Percentiles rank a stretch among this genome's conserved stretches.
Evolutionary conservation across 2,888 invertebrate species (phyloP).

Genomic region (Choristoneura rosaceana): DNA sequence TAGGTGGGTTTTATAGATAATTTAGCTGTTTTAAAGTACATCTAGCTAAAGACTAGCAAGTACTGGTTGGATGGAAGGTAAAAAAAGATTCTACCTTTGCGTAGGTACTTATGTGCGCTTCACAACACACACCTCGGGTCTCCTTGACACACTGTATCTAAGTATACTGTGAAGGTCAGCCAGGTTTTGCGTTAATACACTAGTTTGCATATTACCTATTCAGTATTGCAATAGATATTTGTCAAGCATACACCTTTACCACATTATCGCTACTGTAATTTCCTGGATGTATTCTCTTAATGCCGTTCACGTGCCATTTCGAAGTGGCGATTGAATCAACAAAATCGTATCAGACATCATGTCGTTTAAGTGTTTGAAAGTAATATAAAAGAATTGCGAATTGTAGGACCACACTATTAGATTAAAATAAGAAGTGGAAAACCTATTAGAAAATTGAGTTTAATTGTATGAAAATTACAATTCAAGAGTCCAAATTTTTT

Average conservation of each 20-base stretch:
- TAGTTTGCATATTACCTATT: slow-evolving; percentile 11
- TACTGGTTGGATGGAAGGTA: not conserved
- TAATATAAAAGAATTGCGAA: too few species aligned
- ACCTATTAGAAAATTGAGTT: not conserved
- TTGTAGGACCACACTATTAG: too few species aligned
- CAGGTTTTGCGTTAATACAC: slow-evolving; percentile 30
- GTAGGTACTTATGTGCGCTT: slow-evolving; percentile 4
- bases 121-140: slow-evolving; percentile 13
- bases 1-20: not conserved
- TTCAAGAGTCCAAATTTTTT: not conserved
- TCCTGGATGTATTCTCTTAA: not conserved
- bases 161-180: slow-evolving; percentile 26
- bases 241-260: not conserved
- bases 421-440: too few species aligned
- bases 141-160: slow-evolving; percentile 38
- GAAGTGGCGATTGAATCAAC: too few species aligned
- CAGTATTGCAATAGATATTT: not conserved
- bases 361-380: too few species aligned
- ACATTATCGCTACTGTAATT: not conserved
- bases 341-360: too few species aligned
- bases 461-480: not conserved
- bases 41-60: not conserved
- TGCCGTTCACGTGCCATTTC: too few species aligned
- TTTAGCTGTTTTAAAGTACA: not conserved
- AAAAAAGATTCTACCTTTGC: not conserved